phyloP scores from a whole-genome alignment of 2,797 vertebrate genomes.

The Varecia variegata region DNA sequence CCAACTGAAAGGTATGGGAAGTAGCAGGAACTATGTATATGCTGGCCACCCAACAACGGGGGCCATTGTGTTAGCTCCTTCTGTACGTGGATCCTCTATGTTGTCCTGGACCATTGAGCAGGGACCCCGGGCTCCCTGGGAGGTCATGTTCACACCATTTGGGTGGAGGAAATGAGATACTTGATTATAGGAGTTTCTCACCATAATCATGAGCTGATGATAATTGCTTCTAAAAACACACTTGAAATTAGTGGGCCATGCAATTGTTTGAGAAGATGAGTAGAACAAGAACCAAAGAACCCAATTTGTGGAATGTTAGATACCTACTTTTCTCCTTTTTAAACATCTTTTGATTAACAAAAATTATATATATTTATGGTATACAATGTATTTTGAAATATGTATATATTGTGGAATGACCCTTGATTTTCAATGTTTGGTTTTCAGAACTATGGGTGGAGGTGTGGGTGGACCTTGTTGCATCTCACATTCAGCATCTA shows the following conservation, averaged over 20 bases:
- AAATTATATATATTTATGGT: neutral
- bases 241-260: neutral
- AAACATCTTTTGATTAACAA: neutral
- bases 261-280: neutral
- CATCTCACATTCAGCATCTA: neutral
- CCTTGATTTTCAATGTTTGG: neutral
- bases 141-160: neutral
- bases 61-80: neutral
- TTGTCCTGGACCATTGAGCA: neutral
- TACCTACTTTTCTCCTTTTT: neutral
- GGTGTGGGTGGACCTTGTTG: neutral
- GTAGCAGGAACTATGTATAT: neutral
- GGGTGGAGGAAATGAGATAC: neutral
- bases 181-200: neutral
- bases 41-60: rapidly evolving
- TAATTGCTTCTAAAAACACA: neutral
- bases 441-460: neutral
- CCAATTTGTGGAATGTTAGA: neutral
- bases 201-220: neutral
- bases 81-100: neutral
- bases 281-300: too few species aligned
- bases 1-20: neutral
- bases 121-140: neutral
- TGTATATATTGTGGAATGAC: neutral
- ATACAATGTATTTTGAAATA: neutral